phyloP scores from a whole-genome alignment of 2,113 vertebrate species.

The Rousettus leschenaultii region DNA sequence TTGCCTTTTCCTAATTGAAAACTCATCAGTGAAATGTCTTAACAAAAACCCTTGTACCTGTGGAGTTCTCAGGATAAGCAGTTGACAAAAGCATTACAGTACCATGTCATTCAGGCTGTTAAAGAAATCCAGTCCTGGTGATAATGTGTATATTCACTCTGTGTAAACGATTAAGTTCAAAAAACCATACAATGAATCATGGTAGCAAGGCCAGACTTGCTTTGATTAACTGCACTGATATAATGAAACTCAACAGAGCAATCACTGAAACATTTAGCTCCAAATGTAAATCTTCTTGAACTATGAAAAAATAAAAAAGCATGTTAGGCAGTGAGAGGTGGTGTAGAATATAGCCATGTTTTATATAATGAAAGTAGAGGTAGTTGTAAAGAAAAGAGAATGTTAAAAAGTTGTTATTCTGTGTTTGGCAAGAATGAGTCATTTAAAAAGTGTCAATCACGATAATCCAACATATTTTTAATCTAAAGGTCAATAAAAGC shows the following conservation, averaged over 20 bases:
- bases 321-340: conserved; percentile 79
- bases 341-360: conserved; percentile 83
- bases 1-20: conserved; percentile 45
- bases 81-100: conserved; percentile 78
- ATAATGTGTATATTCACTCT: conserved; percentile 85
- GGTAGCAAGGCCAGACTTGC: conserved; percentile 82
- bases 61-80: conserved; percentile 41
- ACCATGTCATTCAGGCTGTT: conserved; percentile 74
- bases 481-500: conserved; percentile 85
- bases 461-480: conserved; percentile 84
- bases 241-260: conserved; percentile 90
- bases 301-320: conserved; percentile 77
- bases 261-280: conserved; percentile 88
- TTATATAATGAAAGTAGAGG: conserved; percentile 81
- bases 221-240: conserved; percentile 86
- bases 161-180: conserved; percentile 84
- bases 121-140: conserved; percentile 77
- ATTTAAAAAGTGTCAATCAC: conserved; percentile 85
- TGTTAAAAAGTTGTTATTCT: conserved; percentile 83
- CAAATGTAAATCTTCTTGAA: conserved; percentile 89
- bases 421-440: conserved; percentile 84
- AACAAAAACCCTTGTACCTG: conserved; percentile 52
- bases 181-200: conserved; percentile 83
- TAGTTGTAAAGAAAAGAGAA: conserved; percentile 78
- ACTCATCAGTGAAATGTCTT: conserved; percentile 52